These are phyloP conservation scores for Ophiodon elongatus DNA, from an alignment of 2,113 vertebrate species.

Conservation along the genomic window DNA sequence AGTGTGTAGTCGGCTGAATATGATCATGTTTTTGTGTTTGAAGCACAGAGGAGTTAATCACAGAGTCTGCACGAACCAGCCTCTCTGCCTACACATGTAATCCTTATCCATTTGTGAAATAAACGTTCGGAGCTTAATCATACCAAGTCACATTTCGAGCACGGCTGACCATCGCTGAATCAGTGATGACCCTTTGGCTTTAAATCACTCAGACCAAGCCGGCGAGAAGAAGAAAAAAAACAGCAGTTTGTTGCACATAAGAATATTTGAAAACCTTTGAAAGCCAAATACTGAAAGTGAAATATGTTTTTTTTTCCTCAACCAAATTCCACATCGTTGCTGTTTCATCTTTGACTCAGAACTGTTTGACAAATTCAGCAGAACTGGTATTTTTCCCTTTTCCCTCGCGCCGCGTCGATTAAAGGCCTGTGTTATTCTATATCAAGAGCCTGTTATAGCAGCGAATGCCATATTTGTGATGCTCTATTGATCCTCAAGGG, in stretches of 20 bases:
- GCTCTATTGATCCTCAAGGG: slow-evolving; percentile 48
- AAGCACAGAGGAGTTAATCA: neutral
- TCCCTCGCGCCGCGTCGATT: slow-evolving; percentile 27
- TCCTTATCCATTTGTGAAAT: slow-evolving; percentile 48
- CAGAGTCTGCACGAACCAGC: slow-evolving; percentile 8
- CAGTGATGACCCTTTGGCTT: slow-evolving; percentile 33
- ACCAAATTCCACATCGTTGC: slow-evolving; percentile 29
- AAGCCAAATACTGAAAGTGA: slow-evolving; percentile 2
- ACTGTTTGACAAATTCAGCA: slow-evolving; percentile 45
- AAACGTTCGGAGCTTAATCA: slow-evolving; percentile 57
- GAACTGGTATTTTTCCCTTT: neutral
- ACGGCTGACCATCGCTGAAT: slow-evolving; percentile 41
- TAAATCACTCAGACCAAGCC: slow-evolving; percentile 11
- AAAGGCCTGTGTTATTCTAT: slow-evolving; percentile 50
- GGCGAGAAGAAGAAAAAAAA: neutral
- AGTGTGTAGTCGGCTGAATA: slow-evolving; percentile 19
- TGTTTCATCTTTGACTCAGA: slow-evolving; percentile 54
- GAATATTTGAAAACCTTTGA: slow-evolving; percentile 41
- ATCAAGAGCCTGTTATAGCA: slow-evolving; percentile 49
- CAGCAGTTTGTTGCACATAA: slow-evolving; percentile 21
- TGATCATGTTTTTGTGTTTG: neutral
- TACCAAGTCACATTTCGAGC: slow-evolving; percentile 52
- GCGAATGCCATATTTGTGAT: slow-evolving; percentile 44
- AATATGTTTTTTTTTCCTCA: slow-evolving; percentile 37
- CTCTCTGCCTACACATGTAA: slow-evolving; percentile 45